Evolutionary conservation across 2,797 vertebrate genomes (phyloP).

Genomic region (Tapirus indicus): DNA sequence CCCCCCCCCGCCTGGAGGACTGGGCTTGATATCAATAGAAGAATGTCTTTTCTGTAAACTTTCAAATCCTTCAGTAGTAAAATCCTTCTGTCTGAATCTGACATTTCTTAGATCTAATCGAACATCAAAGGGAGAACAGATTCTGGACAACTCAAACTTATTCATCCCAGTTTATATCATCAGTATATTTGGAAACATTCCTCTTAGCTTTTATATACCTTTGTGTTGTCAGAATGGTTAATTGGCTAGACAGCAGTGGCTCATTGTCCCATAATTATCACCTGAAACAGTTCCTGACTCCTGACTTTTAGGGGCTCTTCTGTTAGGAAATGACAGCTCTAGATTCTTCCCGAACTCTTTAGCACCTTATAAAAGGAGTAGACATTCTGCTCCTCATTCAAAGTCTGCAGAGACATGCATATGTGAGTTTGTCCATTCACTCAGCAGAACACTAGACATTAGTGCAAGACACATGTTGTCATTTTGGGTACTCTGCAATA

Average conservation of each 20-base stretch:
- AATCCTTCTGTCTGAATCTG: not conserved
- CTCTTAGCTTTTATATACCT: constrained; percentile 13
- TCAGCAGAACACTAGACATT: not conserved
- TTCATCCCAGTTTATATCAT: not conserved
- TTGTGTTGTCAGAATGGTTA: not conserved
- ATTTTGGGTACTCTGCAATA: not conserved
- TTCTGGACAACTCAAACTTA: not conserved
- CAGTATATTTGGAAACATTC: not conserved
- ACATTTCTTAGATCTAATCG: not conserved
- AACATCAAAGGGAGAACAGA: not conserved
- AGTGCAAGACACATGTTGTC: not conserved
- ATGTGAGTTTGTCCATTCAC: not conserved
- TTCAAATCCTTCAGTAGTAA: not conserved
- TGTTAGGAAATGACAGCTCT: not conserved
- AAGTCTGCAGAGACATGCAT: not conserved
- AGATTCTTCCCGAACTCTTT: not conserved
- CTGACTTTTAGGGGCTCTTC: not conserved
- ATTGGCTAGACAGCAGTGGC: not conserved
- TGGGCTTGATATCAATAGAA: not conserved
- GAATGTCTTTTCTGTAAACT: constrained; percentile 18
- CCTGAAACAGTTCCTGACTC: not conserved
- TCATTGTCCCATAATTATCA: not conserved
- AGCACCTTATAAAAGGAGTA: not conserved
- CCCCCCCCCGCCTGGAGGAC: no score
- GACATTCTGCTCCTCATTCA: not conserved